These are phyloP conservation scores for Cremastobaeus sp. DNA, from an alignment of 2,888 invertebrate species.

Conservation along the genomic window DNA sequence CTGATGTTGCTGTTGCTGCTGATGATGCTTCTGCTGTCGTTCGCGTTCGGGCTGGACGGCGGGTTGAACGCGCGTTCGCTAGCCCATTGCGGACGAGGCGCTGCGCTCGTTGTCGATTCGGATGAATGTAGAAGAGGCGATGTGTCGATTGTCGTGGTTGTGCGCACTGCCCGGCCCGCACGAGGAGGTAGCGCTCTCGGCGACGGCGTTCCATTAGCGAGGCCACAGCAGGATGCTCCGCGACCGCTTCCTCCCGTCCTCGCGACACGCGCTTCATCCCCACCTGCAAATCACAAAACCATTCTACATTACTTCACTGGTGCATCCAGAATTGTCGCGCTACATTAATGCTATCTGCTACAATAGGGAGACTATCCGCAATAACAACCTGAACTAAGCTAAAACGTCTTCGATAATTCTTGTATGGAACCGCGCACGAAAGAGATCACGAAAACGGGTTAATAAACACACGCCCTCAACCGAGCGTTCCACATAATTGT, in stretches of 20 bases:
- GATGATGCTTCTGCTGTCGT: slow-evolving; percentile 49
- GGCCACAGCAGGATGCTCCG: slow-evolving; percentile 74
- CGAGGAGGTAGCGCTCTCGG: slow-evolving; percentile 76
- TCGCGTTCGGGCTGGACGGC: slow-evolving; percentile 64
- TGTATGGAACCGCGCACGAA: too few relatives aligned
- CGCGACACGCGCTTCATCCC: slow-evolving; percentile 78
- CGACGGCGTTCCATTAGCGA: slow-evolving; percentile 77
- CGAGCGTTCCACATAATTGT: too few relatives aligned
- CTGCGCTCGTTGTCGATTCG: slow-evolving; percentile 47
- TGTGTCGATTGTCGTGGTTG: slow-evolving; percentile 65
- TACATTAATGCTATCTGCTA: too few relatives aligned
- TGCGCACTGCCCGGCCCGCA: slow-evolving; percentile 76
- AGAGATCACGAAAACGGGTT: too few relatives aligned
- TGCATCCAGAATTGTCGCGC: too few relatives aligned
- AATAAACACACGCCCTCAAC: too few relatives aligned
- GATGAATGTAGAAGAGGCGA: slow-evolving; percentile 63
- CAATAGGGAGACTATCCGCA: too few relatives aligned
- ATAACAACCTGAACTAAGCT: too few relatives aligned
- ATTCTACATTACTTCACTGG: too few relatives aligned
- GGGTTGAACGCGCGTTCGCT: slow-evolving; percentile 64
- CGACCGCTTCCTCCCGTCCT: slow-evolving; percentile 78
- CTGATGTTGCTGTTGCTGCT: slow-evolving; percentile 35
- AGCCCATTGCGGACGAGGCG: slow-evolving; percentile 66
- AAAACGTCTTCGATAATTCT: too few relatives aligned
- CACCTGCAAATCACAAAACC: slow-evolving; percentile 70